phyloP scores from a whole-genome alignment of 2,113 vertebrate genomes.

The Chaetura pelagica region DNA sequence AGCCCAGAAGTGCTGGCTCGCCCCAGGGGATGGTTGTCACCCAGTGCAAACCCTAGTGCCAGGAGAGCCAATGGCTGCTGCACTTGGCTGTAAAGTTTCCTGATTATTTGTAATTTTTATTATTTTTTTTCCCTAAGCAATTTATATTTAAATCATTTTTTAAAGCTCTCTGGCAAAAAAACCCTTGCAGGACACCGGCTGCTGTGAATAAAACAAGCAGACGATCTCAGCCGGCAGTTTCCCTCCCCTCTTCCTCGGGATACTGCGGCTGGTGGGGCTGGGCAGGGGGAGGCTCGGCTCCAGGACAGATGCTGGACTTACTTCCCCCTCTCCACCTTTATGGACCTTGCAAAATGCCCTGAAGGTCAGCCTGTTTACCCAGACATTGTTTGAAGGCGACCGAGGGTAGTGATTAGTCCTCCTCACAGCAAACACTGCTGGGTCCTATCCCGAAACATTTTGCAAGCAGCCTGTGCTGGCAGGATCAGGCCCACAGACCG shows the following conservation, averaged over 20 bases:
- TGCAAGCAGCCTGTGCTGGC: neutral
- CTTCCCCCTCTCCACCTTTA: neutral
- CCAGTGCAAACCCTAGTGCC: neutral
- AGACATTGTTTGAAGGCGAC: constrained; percentile 37
- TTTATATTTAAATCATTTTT: neutral
- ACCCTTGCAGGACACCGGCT: neutral
- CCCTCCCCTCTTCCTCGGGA: neutral
- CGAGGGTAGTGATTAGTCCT: neutral
- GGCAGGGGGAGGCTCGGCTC: neutral
- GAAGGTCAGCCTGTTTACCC: constrained; percentile 62
- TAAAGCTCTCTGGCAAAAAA: neutral
- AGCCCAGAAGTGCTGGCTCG: neutral
- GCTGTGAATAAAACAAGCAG: neutral
- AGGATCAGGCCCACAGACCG: neutral
- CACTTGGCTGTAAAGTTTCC: constrained; percentile 11
- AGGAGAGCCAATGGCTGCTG: neutral
- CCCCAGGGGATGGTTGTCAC: neutral
- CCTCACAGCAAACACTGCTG: neutral
- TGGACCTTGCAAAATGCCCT: constrained; percentile 45
- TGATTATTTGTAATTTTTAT: neutral
- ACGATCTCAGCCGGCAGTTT: neutral
- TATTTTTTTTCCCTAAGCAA: fast-evolving
- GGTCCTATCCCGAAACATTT: neutral
- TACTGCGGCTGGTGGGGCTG: neutral
- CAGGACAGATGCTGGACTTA: neutral